phyloP scores from a whole-genome alignment of 2,797 vertebrate species.

The Kryptopterus vitreolus region DNA sequence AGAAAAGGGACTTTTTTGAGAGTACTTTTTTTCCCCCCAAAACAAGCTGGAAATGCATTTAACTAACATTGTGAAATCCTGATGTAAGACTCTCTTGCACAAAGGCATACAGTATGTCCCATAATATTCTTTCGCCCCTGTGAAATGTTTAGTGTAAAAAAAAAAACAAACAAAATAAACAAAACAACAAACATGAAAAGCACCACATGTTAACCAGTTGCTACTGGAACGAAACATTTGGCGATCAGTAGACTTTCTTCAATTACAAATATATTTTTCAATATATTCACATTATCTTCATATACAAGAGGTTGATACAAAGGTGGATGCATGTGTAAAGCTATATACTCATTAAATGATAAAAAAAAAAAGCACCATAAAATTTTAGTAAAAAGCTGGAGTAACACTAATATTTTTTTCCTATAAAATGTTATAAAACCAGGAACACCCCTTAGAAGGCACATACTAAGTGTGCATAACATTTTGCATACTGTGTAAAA shows the following conservation, averaged over 20 bases:
- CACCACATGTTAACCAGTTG: slow-evolving; percentile 60
- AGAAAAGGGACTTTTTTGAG: slow-evolving; percentile 30
- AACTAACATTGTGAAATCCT: slow-evolving; percentile 50
- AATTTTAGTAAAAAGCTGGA: slow-evolving; percentile 66
- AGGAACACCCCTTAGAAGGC: slow-evolving; percentile 64
- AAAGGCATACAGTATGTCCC: slow-evolving; percentile 21
- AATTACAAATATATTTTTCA: slow-evolving; percentile 68
- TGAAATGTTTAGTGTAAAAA: slow-evolving; percentile 49
- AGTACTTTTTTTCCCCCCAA: slow-evolving; percentile 39
- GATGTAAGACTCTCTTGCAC: slow-evolving; percentile 38
- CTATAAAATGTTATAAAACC: slow-evolving; percentile 64
- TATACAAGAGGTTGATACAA: slow-evolving; percentile 71
- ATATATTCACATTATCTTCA: slow-evolving; percentile 81
- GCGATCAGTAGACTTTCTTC: slow-evolving; percentile 77
- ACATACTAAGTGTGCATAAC: slow-evolving; percentile 68
- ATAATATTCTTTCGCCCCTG: slow-evolving; percentile 11
- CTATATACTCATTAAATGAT: slow-evolving; percentile 58
- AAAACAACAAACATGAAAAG: slow-evolving; percentile 49
- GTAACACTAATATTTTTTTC: slow-evolving; percentile 60
- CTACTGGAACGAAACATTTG: slow-evolving; percentile 60
- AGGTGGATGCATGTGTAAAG: slow-evolving; percentile 56
- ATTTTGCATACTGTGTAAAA: slow-evolving; percentile 60
- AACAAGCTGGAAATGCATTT: slow-evolving; percentile 44
- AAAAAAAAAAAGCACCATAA: slow-evolving; percentile 70
- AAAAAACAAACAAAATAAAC: slow-evolving; percentile 20